Conservation (phyloP, 2,113 vertebrate genomes). For the Coracopsis vasa region DNA sequence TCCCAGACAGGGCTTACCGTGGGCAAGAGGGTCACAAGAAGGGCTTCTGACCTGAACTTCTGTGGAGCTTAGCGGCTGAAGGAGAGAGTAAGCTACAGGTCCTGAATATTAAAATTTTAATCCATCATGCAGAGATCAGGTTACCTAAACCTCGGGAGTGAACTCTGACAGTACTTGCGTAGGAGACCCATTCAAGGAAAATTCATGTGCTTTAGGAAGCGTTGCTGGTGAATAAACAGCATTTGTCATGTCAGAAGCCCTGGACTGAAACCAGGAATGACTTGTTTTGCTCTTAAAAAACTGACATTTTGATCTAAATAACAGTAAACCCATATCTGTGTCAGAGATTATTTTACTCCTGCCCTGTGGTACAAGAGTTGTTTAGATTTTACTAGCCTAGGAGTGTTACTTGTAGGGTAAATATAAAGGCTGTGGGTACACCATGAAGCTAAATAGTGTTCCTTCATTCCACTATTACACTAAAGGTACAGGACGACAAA, state of each 20-base stretch:
- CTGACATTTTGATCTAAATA: not conserved
- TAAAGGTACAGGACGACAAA: not conserved
- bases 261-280: not conserved
- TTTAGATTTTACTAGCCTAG: not conserved
- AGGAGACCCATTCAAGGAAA: not conserved
- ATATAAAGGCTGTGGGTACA: rapidly evolving
- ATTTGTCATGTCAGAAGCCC: not conserved
- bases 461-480: not conserved
- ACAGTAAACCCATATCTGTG: rapidly evolving
- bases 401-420: not conserved
- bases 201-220: not conserved
- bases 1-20: rapidly evolving
- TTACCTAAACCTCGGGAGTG: not conserved
- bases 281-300: not conserved
- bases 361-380: not conserved
- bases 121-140: rapidly evolving
- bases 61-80: not conserved
- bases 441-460: not conserved
- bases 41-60: not conserved
- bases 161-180: not conserved
- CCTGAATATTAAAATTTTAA: not conserved
- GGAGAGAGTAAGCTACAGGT: not conserved
- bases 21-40: not conserved
- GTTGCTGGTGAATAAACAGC: not conserved
- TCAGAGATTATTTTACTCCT: not conserved